Base-by-base conservation (phyloP, 2,797 vertebrate species). In the Enteromius trimaculatus region DNA sequence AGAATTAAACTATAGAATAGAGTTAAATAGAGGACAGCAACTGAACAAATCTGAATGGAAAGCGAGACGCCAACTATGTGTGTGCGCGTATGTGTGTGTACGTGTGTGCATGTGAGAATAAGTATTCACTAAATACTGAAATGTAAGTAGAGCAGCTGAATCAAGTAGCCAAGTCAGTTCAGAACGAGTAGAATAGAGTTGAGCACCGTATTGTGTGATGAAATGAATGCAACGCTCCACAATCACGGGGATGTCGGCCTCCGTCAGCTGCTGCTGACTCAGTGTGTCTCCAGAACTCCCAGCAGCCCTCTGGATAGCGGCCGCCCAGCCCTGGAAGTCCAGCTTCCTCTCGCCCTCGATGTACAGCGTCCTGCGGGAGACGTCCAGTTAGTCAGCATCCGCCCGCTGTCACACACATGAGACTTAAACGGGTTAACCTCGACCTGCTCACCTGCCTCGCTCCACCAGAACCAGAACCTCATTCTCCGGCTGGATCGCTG, bases 401-500 rank as follows among this genome's bases (percentile, higher is more conserved):
- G 4, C 51, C 13, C 1, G 5, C 19, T 10, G 6, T 4, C 17
- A 21, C 39, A 64, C 13, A 47, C 14, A 42, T 3, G 4, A 60
- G 31, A 44, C 55, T 47, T 6, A 14, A 17, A 8, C 37, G 0
- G 2, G 37, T 23, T 9, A 75, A 51, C 8, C 58, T 21, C 3
- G 0, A 7, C 2, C 9, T 6, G 79, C 96, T 95, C 89, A 98
- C 98, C 97, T 97, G 77, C 97, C 95, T 77, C 92, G 95, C 90
- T 97, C 97, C 89, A 98, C 97, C 90, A 99, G 91, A 83, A 99
- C 98, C 77, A 98, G 94, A 76, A 96, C 96, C 71, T 97, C 97
- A 0, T 92, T 96, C 84, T 98, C 97, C 55, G 96, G 95, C 74
- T 97, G 95, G 81, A 96, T 92, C 6, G 97, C 97, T 98, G 92